phyloP scores from a whole-genome alignment of 2,113 vertebrate species.

The Calidris pygmaea region DNA sequence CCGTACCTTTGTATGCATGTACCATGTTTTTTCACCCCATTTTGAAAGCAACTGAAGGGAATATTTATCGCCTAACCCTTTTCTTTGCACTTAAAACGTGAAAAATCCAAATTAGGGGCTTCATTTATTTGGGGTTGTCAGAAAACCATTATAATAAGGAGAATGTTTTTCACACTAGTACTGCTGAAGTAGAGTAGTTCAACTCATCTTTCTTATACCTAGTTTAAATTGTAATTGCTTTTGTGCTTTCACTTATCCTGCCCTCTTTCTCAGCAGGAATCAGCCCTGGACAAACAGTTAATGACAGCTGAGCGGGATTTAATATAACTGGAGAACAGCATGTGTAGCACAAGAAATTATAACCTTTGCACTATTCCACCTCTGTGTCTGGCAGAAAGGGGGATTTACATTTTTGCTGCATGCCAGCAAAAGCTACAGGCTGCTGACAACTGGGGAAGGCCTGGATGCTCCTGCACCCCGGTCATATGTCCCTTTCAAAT shows the following conservation, averaged over 20 bases:
- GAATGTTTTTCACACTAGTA: background rate
- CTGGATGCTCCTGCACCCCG: background rate
- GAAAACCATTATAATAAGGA: background rate
- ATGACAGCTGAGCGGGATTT: slow-evolving; percentile 23
- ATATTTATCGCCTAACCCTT: background rate
- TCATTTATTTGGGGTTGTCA: background rate
- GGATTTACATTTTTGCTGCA: slow-evolving; percentile 13
- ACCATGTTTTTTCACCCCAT: background rate
- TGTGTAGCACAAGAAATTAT: background rate
- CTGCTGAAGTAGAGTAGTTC: background rate
- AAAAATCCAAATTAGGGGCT: background rate
- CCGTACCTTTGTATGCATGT: background rate
- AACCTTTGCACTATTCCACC: background rate
- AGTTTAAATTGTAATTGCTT: background rate
- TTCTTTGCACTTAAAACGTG: background rate
- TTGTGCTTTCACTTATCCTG: background rate
- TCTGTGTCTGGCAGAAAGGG: background rate
- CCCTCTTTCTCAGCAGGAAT: background rate
- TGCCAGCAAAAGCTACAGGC: background rate
- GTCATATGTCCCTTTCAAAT: background rate
- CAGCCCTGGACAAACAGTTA: slow-evolving; percentile 3
- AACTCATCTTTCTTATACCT: background rate
- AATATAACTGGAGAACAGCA: background rate
- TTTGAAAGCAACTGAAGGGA: background rate
- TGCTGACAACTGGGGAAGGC: background rate